Evolutionary conservation across 2,113 vertebrate species (phyloP).

Genomic region (Phasianus colchicus): DNA sequence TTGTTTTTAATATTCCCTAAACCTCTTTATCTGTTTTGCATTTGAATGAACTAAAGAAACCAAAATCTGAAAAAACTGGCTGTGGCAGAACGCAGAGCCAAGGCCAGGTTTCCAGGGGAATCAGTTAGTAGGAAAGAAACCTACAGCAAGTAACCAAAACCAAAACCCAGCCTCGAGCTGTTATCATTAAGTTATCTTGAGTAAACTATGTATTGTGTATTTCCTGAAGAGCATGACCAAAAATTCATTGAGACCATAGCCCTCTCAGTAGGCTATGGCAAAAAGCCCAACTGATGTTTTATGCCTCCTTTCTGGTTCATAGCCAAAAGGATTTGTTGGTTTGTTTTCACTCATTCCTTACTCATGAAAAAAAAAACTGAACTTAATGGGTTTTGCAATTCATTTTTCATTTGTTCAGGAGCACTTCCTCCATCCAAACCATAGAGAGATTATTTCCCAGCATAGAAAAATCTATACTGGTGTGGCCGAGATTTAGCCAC

Average conservation of each 20-base stretch:
- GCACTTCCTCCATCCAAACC: slow-evolving; percentile 32
- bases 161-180: neutral
- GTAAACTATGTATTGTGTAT: neutral
- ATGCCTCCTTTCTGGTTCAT: neutral
- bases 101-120: neutral
- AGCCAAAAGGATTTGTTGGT: slow-evolving; percentile 15
- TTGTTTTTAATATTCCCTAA: neutral
- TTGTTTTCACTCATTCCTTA: slow-evolving; percentile 45
- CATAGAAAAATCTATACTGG: slow-evolving; percentile 6
- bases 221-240: slow-evolving; percentile 26
- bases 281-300: slow-evolving; percentile 27
- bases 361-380: neutral
- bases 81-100: neutral
- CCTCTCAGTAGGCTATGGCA: neutral
- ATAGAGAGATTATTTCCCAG: slow-evolving; percentile 11
- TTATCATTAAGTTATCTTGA: slow-evolving; percentile 35
- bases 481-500: slow-evolving; percentile 17
- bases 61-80: neutral
- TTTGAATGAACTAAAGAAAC: neutral
- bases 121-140: neutral
- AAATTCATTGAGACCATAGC: neutral
- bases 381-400: neutral
- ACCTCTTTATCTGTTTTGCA: neutral
- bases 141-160: neutral
- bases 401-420: slow-evolving; percentile 40